Evolutionary conservation across 2,797 vertebrate species (phyloP).

Genomic region (Odontamblyopus rebecca): DNA sequence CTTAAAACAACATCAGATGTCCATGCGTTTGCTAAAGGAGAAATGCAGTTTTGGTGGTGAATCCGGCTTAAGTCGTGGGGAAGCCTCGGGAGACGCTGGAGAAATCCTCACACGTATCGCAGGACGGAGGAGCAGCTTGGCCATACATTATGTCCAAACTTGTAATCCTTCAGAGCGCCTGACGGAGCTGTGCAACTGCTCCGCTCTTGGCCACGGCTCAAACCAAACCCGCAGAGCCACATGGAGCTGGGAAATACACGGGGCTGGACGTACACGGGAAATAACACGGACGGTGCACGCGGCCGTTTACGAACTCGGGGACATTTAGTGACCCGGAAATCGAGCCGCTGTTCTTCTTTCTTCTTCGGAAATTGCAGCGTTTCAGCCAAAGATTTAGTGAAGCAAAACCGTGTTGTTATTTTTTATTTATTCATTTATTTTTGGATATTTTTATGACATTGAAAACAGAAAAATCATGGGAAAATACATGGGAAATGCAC

Average conservation of each 20-base stretch:
- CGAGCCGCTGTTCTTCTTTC: no score
- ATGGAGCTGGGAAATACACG: neutral
- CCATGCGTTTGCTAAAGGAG: neutral
- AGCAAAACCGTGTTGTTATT: no score
- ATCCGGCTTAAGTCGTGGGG: neutral
- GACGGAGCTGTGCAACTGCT: constrained; percentile 17
- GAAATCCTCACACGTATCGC: neutral
- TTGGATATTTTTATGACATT: no score
- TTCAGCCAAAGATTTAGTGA: no score
- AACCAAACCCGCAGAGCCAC: constrained; percentile 14
- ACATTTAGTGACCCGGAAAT: no score
- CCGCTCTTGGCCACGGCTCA: constrained; percentile 28
- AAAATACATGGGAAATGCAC: no score
- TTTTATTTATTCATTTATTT: no score
- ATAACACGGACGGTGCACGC: no score
- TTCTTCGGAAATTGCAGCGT: no score
- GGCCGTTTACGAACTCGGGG: no score
- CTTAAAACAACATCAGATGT: neutral
- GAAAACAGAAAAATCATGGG: no score
- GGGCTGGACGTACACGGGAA: neutral
- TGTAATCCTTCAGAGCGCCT: constrained; percentile 33
- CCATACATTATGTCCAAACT: constrained; percentile 22
- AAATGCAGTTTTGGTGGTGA: neutral
- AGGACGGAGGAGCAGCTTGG: constrained; percentile 23
- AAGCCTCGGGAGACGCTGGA: neutral